Conservation (phyloP, 2,797 vertebrate genomes). For the Melanotaenia maccullochi region DNA sequence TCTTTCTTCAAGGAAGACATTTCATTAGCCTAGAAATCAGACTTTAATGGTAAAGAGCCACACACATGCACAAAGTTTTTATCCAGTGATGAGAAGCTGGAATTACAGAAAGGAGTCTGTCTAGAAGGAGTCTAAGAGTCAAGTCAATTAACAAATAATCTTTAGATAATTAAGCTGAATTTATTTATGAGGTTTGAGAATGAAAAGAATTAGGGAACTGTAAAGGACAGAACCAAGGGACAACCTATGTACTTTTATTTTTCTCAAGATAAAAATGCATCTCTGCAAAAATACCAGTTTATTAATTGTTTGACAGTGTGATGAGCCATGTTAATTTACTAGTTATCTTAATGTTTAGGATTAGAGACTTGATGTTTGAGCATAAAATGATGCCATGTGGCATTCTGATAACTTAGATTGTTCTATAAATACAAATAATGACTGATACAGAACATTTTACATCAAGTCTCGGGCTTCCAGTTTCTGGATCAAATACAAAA, state of each 20-base stretch:
- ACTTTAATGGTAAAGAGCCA: constrained; percentile 8
- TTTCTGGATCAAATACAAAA: not conserved
- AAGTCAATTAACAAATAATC: constrained; percentile 52
- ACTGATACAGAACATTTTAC: not conserved
- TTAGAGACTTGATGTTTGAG: not conserved
- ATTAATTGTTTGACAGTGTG: not conserved
- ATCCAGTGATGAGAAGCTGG: constrained; percentile 37
- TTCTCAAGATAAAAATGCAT: constrained; percentile 8
- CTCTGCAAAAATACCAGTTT: not conserved
- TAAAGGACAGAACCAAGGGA: not conserved
- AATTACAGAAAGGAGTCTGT: constrained; percentile 20
- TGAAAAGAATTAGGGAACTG: constrained; percentile 6
- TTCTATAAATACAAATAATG: not conserved
- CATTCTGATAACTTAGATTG: not conserved
- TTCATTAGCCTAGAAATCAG: constrained; percentile 14
- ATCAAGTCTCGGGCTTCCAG: not conserved
- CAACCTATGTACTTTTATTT: not conserved
- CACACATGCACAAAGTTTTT: constrained; percentile 7
- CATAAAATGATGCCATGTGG: not conserved
- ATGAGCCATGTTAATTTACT: not conserved
- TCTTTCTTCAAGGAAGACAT: constrained; percentile 2
- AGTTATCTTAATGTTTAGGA: not conserved
- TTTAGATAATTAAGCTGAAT: constrained; percentile 50
- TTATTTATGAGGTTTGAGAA: constrained; percentile 35
- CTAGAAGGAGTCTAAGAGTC: constrained; percentile 41